Base-by-base conservation (phyloP, 2,888 invertebrate species). In the Dorcus parallelipipedus region DNA sequence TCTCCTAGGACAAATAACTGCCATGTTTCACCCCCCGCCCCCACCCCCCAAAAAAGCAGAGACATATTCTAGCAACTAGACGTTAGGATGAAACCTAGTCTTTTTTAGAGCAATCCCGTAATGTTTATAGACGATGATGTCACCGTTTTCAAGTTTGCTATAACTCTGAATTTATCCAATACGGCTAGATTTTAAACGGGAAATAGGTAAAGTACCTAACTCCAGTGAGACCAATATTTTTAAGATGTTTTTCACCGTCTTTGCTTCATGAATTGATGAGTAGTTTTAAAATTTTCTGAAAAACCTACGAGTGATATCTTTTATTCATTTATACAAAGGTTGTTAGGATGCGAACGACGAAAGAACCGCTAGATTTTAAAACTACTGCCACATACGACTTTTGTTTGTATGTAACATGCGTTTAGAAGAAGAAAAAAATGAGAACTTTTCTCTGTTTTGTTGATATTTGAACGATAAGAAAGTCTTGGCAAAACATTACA, bases 171-270 rank as follows among this genome's bases (percentile, higher is more conserved):
- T 17, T 42, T 49, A 54, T 39, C 49, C 23, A 54, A 49, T 6
- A 33, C 26, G 26, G 26, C 26, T 33, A 42, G 49, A 49, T 49
- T 49, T 49, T 54, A 54, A 47, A 20, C 43, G 49, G 26, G 49
- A 49, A 42, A 54, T 48, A 54, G 41, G 42, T 20, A 42, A 54
- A 49, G 49, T 10, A 57, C 56, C 53, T 49, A 58, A 64, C 66
- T 71, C 73, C 74, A 74, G 74, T 73, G 75, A 76, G 77, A 77
- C 77, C 77, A 77, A 70, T 74, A 74, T 71, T 73, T 67, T 74
- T 75, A 74, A 75, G 71, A 69, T 69, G 70, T 72, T 71, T 72
- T 69, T 70, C 61, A 58, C 26, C 26, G 26, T 59, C 59, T 49
- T 58, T 52, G 63, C 63, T 62, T 65, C 56, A 59, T 54, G 54